Percentiles rank a stretch among this genome's conserved stretches.
phyloP scores from a whole-genome alignment of 2,113 vertebrate genomes.

The Nicator chloris region DNA sequence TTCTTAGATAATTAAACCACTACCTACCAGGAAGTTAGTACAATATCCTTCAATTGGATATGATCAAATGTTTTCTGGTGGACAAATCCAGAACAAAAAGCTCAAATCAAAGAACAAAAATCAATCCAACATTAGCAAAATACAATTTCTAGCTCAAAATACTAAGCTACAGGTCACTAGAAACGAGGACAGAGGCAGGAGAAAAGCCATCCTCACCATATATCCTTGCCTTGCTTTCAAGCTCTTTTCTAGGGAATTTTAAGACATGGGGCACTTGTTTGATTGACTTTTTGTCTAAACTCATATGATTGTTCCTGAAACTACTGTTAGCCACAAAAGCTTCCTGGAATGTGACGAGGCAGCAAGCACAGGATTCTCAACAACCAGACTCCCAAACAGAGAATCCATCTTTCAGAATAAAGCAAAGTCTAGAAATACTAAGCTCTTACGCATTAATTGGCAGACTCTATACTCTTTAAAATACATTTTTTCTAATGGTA shows the following conservation, averaged over 20 bases:
- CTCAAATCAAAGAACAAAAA: background rate
- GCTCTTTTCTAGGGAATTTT: background rate
- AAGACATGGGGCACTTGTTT: background rate
- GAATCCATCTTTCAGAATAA: background rate
- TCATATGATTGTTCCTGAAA: background rate
- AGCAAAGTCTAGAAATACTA: background rate
- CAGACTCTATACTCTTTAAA: background rate
- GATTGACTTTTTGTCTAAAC: background rate
- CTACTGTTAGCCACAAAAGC: background rate
- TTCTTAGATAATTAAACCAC: background rate
- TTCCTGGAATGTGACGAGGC: background rate
- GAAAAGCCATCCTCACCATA: background rate
- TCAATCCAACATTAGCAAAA: background rate
- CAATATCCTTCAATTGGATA: background rate
- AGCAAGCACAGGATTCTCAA: background rate
- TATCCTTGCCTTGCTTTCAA: background rate
- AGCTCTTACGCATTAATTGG: background rate
- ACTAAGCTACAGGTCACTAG: background rate
- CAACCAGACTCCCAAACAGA: background rate
- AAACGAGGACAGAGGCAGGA: background rate
- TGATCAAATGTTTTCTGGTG: background rate
- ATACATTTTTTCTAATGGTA: background rate
- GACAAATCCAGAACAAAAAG: background rate
- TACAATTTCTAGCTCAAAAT: background rate
- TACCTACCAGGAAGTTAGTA: background rate